Evolutionary conservation across 1,140 invertebrate genomes (phyloP), one percentile per base, ranked within the genome.

Genomic region (Camponotus floridanus): DNA sequence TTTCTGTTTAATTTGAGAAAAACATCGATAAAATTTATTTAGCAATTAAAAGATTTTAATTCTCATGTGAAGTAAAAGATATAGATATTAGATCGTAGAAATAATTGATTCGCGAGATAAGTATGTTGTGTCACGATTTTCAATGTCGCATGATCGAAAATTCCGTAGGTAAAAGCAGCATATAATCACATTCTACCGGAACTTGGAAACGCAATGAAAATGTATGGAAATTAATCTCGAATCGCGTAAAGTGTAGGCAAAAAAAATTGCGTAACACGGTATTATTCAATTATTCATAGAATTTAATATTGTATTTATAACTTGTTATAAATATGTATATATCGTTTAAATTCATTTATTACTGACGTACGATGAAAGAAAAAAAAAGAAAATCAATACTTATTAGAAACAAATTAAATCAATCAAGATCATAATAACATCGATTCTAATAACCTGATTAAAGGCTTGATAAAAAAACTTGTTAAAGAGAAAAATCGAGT

Each of bases 211-310:
- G 33, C 36, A 51, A 80, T 26, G 33, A 42, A 21, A 48, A 26
- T 61, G 45, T 62, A 83, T 73, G 31, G 55, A 36, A 73, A 73
- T 73, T 73, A 73, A 83, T 74, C 26, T 26, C 18, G 8, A 73
- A 36, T 7, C 11, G 18, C n/a, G n/a, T 71, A 71, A 71, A 71
- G 51, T 18, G 7, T 65, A 48, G n/a, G 33, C 11, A 39, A 26
- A 0, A 26, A 9, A 48, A 61, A 36, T 86, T 76, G 65, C 73
- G 39, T 55, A 13, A 59, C 2, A 8, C 26, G 11, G 61, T 45
- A 83, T 81, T 73, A 81, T 73, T 18, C 26, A 74, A 83, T 74
- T 83, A 83, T 74, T 45, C 21, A 11, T 83, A 61, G 71, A 83
- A 73, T 42, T 71, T 68, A 21, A 68, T 59, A 57, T 71, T 61